These are phyloP conservation scores for Linnaemya vulpina DNA, from an alignment of 2,888 invertebrate species.

Conservation along the genomic window DNA sequence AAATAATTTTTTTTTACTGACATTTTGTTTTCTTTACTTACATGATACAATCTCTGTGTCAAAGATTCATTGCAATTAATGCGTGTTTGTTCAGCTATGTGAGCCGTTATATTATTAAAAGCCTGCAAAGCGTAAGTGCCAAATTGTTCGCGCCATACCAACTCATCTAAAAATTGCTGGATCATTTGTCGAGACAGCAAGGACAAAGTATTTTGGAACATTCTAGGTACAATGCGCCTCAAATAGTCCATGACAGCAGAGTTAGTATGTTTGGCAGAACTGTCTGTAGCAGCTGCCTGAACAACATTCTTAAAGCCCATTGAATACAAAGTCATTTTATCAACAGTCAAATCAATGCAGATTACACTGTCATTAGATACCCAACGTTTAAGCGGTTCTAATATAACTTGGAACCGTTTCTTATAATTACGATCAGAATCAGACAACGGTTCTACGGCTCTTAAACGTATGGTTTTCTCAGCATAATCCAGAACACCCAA, in stretches of 20 bases:
- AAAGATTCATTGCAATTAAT: slow-evolving; percentile 86
- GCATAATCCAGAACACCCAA: slow-evolving; percentile 91
- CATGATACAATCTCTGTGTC: slow-evolving; percentile 87
- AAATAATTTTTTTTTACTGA: neutral
- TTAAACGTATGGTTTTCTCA: slow-evolving; percentile 89
- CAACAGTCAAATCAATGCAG: slow-evolving; percentile 92
- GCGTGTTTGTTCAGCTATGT: slow-evolving; percentile 91
- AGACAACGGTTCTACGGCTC: slow-evolving; percentile 91
- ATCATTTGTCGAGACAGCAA: slow-evolving; percentile 92
- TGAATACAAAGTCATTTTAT: slow-evolving; percentile 89
- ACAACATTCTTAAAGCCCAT: slow-evolving; percentile 92
- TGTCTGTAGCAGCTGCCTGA: slow-evolving; percentile 84
- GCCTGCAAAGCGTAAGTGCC: slow-evolving; percentile 90
- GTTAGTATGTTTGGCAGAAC: slow-evolving; percentile 85
- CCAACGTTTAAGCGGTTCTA: slow-evolving; percentile 91
- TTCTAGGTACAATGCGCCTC: slow-evolving; percentile 92
- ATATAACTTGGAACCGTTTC: slow-evolving; percentile 91
- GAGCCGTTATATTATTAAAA: slow-evolving; percentile 91
- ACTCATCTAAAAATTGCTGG: slow-evolving; percentile 94
- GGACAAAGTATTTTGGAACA: slow-evolving; percentile 95
- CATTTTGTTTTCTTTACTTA: slow-evolving; percentile 75
- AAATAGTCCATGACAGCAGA: slow-evolving; percentile 94
- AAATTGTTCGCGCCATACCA: slow-evolving; percentile 94
- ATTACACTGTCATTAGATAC: slow-evolving; percentile 90
- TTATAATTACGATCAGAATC: slow-evolving; percentile 92